Evolutionary conservation across 2,888 invertebrate genomes (phyloP).

Genomic region (Malacosoma neustria): DNA sequence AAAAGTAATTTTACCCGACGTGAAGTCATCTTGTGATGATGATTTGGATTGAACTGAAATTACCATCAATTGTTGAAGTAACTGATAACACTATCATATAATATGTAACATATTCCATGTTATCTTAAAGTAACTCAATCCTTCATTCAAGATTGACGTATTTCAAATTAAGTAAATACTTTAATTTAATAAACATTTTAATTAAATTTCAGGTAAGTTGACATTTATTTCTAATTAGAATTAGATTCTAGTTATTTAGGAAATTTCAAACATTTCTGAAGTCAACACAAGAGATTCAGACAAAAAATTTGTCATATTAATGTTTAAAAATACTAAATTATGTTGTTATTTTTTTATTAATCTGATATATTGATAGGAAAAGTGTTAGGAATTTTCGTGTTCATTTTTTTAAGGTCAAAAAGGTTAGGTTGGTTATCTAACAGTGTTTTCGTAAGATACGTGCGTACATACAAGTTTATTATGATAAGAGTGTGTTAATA

Average conservation of each 20-base stretch:
- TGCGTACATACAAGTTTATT: conserved; percentile 1
- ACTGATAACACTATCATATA: conserved; percentile 58
- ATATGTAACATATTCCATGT: conserved; percentile 31
- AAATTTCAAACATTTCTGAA: no score
- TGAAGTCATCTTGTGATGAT: conserved; percentile 53
- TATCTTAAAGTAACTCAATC: conserved; percentile 27
- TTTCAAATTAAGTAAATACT: conserved; percentile 10
- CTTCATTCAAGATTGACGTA: conserved; percentile 27
- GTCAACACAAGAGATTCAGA: no score
- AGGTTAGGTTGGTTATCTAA: conserved; percentile 61
- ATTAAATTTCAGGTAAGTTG: conserved; percentile 12
- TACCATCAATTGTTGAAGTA: conserved; percentile 43
- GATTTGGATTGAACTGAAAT: conserved; percentile 53
- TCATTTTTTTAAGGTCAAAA: conserved; percentile 31
- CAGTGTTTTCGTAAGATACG: conserved; percentile 13
- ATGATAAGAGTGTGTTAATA: background rate
- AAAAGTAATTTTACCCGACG: conserved; percentile 51
- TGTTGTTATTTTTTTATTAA: conserved; percentile 1
- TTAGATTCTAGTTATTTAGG: background rate
- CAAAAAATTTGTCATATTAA: no score
- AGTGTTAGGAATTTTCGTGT: conserved; percentile 1
- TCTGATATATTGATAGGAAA: no score
- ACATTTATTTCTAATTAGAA: background rate
- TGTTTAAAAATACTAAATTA: background rate
- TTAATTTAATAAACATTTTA: no score